Percentiles rank a stretch among this genome's conserved stretches.
Conservation (phyloP, 2,113 vertebrate genomes). For the Meriones unguiculatus region DNA sequence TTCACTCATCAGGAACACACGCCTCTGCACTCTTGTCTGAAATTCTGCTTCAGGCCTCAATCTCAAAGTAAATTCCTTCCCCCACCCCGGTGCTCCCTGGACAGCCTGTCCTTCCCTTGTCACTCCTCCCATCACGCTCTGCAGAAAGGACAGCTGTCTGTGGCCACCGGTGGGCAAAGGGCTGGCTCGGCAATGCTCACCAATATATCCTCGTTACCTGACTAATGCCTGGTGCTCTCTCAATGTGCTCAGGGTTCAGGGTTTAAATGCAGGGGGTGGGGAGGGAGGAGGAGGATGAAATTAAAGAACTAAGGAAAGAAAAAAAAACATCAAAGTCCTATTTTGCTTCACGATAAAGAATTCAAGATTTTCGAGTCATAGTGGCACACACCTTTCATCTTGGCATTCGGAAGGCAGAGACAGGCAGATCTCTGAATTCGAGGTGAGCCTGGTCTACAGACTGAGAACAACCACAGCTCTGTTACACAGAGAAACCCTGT, state of each 20-base stretch:
- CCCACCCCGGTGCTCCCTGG: neutral
- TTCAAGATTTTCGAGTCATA: neutral
- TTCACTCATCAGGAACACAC: neutral
- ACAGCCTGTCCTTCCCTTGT: neutral
- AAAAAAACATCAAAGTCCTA: neutral
- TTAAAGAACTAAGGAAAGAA: neutral
- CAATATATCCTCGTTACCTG: neutral
- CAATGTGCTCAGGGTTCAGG: neutral
- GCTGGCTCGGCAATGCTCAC: neutral
- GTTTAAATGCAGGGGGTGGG: neutral
- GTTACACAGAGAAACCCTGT: neutral
- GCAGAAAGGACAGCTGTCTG: accelerated
- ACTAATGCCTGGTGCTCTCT: neutral
- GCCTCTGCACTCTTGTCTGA: neutral
- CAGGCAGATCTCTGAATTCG: neutral
- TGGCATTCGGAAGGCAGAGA: neutral
- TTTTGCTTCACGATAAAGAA: neutral
- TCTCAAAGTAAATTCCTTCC: conserved; percentile 1
- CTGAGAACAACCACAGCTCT: neutral
- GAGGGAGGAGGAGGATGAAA: neutral
- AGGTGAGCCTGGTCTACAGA: neutral
- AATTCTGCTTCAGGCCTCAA: neutral
- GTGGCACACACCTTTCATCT: neutral
- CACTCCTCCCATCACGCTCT: neutral
- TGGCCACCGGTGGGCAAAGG: neutral